Conservation (phyloP, 2,888 invertebrate species). For the Sipha maydis region DNA sequence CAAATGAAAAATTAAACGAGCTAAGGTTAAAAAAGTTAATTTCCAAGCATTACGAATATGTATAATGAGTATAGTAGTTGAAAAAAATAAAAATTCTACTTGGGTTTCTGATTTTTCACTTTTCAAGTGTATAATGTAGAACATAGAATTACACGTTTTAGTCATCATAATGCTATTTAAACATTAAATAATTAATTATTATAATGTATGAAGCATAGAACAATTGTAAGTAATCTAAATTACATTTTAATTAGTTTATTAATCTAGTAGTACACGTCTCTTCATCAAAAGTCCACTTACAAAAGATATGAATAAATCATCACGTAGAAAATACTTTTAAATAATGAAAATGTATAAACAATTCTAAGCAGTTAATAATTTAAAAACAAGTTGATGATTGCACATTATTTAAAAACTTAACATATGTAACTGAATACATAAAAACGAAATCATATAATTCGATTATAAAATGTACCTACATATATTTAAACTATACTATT, state of each 20-base stretch:
- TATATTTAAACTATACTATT: no score
- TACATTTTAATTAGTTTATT: slow-evolving; percentile 46
- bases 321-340: not conserved
- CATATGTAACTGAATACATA: not conserved
- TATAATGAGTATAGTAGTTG: not conserved
- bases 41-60: no score
- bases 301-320: not conserved
- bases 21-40: not conserved
- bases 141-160: slow-evolving; percentile 1
- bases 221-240: slow-evolving; percentile 26
- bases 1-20: not conserved
- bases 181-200: slow-evolving; percentile 34
- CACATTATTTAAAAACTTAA: not conserved
- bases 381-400: not conserved
- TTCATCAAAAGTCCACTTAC: not conserved
- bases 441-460: not conserved
- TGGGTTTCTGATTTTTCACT: not conserved
- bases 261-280: not conserved
- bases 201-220: slow-evolving; percentile 3
- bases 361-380: not conserved
- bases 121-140: not conserved
- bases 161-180: not conserved
- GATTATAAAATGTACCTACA: not conserved
- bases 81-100: not conserved
- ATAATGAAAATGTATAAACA: slow-evolving; percentile 18